Evolutionary conservation across 1,140 invertebrate species (phyloP).

Genomic region (Orius insidiosus): DNA sequence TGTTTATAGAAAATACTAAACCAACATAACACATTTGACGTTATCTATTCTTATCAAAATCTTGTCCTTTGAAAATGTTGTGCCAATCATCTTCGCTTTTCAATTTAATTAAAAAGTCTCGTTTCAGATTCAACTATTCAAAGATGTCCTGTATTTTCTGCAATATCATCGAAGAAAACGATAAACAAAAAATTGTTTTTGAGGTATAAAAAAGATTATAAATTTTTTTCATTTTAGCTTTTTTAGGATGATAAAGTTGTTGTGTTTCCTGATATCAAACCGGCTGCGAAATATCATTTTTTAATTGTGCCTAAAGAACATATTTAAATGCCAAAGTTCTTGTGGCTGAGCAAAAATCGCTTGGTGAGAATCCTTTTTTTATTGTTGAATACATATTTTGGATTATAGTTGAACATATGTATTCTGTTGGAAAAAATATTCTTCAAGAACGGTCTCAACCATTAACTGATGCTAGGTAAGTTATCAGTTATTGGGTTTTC

Average conservation of each 20-base stretch:
- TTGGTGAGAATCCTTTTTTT: constrained; percentile 24
- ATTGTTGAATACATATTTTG: background rate
- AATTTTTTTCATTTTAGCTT: background rate
- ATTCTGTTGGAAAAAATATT: background rate
- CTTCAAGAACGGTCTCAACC: constrained; percentile 19
- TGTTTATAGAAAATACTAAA: background rate
- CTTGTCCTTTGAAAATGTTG: too few relatives aligned
- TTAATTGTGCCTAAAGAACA: constrained; percentile 63
- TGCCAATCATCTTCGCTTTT: too few relatives aligned
- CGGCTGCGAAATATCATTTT: constrained; percentile 62
- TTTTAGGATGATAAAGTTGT: constrained; percentile 54
- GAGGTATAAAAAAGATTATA: constrained; percentile 5
- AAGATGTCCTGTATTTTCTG: constrained; percentile 10
- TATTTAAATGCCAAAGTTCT: constrained; percentile 53
- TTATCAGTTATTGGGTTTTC: background rate
- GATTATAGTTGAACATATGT: constrained; percentile 15
- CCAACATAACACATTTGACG: too few relatives aligned
- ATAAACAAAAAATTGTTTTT: constrained; percentile 11
- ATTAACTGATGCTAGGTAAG: background rate
- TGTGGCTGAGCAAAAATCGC: constrained; percentile 36
- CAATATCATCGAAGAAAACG: constrained; percentile 9
- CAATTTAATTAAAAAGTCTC: background rate
- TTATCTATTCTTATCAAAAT: too few relatives aligned
- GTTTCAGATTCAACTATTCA: background rate
- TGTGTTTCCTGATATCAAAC: constrained; percentile 69